Conservation (phyloP, 2,888 invertebrate genomes). For the Drosophila paranaensis region DNA sequence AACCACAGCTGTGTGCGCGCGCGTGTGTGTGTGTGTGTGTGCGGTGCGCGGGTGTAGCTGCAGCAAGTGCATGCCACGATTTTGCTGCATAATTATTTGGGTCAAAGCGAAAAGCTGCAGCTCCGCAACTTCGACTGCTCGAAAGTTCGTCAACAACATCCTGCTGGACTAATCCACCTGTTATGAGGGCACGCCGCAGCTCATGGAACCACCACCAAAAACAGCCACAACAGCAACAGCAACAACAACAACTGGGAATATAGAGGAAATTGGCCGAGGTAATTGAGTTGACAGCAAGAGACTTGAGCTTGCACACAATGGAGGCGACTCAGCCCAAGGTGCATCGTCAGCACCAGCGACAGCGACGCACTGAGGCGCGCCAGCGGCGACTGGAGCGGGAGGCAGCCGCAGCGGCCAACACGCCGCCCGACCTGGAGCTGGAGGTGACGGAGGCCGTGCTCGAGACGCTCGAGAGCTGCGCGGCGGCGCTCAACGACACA, state of each 20-base stretch:
- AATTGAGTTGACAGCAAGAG: conserved; percentile 22
- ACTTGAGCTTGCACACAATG: conserved; percentile 60
- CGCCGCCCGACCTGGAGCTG: conserved; percentile 46
- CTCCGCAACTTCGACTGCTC: conserved; percentile 35
- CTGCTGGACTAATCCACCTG: conserved; percentile 67
- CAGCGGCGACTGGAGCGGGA: conserved; percentile 80
- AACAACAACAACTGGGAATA: conserved; percentile 7
- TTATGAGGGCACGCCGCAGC: conserved; percentile 66
- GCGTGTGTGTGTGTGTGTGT: conserved; percentile 19
- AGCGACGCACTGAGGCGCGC: conserved; percentile 82
- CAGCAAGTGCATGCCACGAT: conserved; percentile 34
- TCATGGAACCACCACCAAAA: conserved; percentile 14
- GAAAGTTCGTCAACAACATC: conserved; percentile 47
- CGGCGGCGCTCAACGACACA: conserved; percentile 56
- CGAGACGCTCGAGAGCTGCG: conserved; percentile 54
- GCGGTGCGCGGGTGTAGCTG: conserved; percentile 41
- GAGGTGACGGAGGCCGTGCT: conserved; percentile 49
- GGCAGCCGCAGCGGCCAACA: conserved; percentile 66
- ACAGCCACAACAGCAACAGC: conserved; percentile 16
- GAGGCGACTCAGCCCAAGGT: conserved; percentile 84
- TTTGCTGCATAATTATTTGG: conserved; percentile 66
- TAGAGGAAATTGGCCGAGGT: conserved; percentile 9
- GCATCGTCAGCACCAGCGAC: conserved; percentile 84
- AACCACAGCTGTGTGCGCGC: conserved; percentile 19
- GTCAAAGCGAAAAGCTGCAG: conserved; percentile 74